Conservation (phyloP, 2,888 invertebrate species). For the Baronia brevicornis region DNA sequence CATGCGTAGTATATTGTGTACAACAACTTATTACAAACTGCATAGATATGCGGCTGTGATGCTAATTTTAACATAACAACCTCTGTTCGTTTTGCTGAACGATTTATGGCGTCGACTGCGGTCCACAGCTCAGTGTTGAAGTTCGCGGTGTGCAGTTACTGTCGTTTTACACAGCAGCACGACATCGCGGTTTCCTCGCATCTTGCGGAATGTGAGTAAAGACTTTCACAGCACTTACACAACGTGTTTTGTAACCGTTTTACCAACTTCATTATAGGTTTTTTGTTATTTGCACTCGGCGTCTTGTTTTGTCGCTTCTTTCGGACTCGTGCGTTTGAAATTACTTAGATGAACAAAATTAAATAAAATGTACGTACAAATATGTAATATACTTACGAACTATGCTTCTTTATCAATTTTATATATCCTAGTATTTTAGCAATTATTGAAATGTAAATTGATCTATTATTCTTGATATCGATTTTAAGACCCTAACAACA, state of each 20-base stretch:
- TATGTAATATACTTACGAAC: no score
- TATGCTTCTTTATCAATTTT: no score
- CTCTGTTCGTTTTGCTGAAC: not conserved
- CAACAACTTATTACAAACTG: no score
- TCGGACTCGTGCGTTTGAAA: no score
- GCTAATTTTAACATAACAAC: conserved; percentile 11
- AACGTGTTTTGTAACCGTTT: conserved; percentile 10
- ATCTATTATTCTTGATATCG: no score
- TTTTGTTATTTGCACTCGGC: conserved; percentile 1
- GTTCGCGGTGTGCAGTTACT: conserved; percentile 14
- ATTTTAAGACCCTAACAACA: no score
- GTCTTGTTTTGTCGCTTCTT: no score
- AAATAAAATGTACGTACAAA: no score
- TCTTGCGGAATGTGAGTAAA: conserved; percentile 5
- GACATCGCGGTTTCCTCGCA: conserved; percentile 5
- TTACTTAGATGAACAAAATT: no score
- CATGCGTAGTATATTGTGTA: no score
- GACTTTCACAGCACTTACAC: conserved; percentile 12
- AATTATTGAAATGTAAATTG: no score
- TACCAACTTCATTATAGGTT: conserved; percentile 1
- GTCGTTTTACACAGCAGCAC: conserved; percentile 4
- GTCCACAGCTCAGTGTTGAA: conserved; percentile 18
- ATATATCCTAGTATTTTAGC: no score
- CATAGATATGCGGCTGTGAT: not conserved
- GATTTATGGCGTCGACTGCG: conserved; percentile 20